Base-by-base conservation (phyloP, 2,797 vertebrate genomes). In the Alca torda region DNA sequence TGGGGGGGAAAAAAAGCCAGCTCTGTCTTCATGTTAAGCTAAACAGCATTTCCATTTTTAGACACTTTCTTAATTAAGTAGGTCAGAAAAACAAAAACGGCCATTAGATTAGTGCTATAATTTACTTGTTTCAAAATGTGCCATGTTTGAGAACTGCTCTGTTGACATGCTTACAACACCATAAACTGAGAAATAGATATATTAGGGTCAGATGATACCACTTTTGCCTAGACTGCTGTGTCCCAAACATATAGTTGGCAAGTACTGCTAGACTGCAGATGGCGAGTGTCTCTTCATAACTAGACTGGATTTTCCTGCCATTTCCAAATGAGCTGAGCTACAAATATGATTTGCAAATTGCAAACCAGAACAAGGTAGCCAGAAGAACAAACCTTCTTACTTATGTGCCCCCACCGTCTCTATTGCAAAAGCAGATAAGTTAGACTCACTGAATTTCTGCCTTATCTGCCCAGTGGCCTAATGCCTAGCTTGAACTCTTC, bases 11-110 rank as follows among this genome's bases (percentile, higher is more conserved):
- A 97, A 96, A 93, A 96, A 96, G 84, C 92, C 96, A 92, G 89
- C 87, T 96, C 97, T 93, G 93, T 97, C 96, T 97, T 96, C 75
- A 1, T 16, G 19, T 95, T 96, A 95, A 95, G 85, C 84, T 91
- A 94, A 97, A 94, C 96, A 97, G 91, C 91, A 83, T 95, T 98
- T 98, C 98, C 98, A 97, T 97, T 97, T 98, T 98, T 98, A 98
- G 98, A 97, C 92, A 83, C 78, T 85, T 97, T 97, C 97, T 95
- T 85, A 97, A 98, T 98, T 98, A 98, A 98, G 93, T 98, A 98
- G 98, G 98, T 98, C 98, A 98, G 86, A 95, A 95, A 96, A 94
- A 90, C 79, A 97, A 96, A 97, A 87, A 78, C 84, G 48, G 51
- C 69, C 83, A 84, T 83, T 93, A 93, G 89, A 92, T 96, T 89